phyloP scores from a whole-genome alignment of 2,113 vertebrate species.

The Daphoenositta chrysoptera region DNA sequence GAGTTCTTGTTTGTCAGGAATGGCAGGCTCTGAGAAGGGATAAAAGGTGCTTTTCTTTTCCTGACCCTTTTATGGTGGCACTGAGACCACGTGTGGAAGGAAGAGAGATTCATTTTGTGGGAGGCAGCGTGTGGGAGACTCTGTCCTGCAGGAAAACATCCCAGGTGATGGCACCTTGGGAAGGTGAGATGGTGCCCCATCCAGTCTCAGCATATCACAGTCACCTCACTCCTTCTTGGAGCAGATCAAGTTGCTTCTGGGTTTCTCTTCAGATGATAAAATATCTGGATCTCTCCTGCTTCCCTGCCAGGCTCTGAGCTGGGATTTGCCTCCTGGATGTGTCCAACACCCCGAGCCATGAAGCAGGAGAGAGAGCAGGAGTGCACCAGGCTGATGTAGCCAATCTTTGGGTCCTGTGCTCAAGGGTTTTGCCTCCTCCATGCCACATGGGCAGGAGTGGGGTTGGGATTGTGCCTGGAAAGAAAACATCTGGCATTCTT shows the following conservation, averaged over 20 bases:
- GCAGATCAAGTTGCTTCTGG: background rate
- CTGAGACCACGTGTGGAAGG: background rate
- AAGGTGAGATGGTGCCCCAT: background rate
- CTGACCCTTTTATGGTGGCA: background rate
- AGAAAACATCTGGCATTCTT: background rate
- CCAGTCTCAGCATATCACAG: rapidly evolving
- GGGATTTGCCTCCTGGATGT: background rate
- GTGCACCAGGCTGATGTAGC: background rate
- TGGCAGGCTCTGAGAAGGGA: background rate
- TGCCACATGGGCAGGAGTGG: background rate
- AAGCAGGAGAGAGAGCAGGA: background rate
- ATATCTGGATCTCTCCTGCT: background rate
- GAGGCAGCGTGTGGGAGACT: background rate
- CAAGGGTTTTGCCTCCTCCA: background rate
- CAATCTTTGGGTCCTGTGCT: background rate
- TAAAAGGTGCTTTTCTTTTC: background rate
- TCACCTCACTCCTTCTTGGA: background rate
- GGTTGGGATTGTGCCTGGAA: background rate
- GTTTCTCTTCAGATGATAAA: background rate
- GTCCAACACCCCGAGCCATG: rapidly evolving
- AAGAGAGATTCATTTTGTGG: background rate
- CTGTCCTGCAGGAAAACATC: background rate
- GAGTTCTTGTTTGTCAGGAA: background rate
- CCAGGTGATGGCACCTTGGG: background rate
- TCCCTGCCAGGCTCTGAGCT: background rate